Evolutionary conservation across 1,140 invertebrate species (phyloP).

Genomic region (Drosophila sp.): DNA sequence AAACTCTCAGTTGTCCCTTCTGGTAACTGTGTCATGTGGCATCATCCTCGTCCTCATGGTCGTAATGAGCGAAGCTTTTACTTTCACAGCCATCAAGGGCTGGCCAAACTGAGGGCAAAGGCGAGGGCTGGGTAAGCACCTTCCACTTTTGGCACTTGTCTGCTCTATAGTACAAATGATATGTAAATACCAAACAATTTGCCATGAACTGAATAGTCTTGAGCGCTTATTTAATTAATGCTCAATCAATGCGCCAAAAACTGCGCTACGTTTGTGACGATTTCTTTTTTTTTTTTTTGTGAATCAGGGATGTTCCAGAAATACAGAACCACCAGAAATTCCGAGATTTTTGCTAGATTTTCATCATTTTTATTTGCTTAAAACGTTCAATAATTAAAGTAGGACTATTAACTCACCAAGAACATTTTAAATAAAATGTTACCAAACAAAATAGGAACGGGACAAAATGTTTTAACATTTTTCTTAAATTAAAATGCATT

Average conservation of each 20-base stretch:
- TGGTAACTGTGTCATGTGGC: constrained; percentile 67
- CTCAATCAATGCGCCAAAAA: constrained; percentile 73
- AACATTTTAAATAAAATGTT: no score
- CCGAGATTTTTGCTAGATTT: no score
- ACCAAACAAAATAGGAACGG: no score
- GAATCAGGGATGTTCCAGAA: no score
- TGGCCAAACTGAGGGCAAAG: background rate
- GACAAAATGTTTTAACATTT: no score
- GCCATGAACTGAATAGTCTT: constrained; percentile 44
- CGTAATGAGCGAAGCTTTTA: constrained; percentile 51
- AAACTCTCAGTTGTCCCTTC: constrained; percentile 51
- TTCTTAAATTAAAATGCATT: no score
- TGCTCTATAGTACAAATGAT: constrained; percentile 59
- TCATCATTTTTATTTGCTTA: no score
- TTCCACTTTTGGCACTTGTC: constrained; percentile 37
- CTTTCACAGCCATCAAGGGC: constrained; percentile 22
- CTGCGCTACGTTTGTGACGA: constrained; percentile 31
- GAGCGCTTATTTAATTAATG: constrained; percentile 67
- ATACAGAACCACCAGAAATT: no score
- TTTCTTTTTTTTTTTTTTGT: background rate
- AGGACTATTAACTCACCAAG: no score
- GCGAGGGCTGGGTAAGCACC: background rate
- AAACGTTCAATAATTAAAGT: no score
- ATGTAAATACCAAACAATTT: constrained; percentile 80
- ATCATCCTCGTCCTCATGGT: constrained; percentile 12